Evolutionary conservation across 2,888 invertebrate genomes (phyloP).

Genomic region (Tenthredo distinguenda): DNA sequence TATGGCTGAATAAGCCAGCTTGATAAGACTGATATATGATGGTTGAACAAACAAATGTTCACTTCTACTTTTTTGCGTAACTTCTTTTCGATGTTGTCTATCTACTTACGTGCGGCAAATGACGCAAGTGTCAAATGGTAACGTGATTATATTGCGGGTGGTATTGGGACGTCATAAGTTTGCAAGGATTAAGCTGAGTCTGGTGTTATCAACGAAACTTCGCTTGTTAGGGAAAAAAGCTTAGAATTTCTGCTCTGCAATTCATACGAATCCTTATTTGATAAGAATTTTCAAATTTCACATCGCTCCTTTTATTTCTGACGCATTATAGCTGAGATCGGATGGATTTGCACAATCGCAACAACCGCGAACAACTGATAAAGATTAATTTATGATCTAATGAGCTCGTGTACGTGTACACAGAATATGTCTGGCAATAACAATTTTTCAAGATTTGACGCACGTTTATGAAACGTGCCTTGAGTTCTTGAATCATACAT

Average conservation of each 20-base stretch:
- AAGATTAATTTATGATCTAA: neutral
- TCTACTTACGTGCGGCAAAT: neutral
- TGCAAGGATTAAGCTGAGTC: constrained; percentile 1
- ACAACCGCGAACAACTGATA: neutral
- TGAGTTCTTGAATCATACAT: neutral
- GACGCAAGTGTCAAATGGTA: constrained; percentile 28
- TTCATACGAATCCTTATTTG: neutral
- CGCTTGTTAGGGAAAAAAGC: neutral
- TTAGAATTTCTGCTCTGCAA: neutral
- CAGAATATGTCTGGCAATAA: neutral
- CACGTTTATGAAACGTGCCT: neutral
- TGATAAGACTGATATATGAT: constrained; percentile 45
- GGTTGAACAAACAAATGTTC: neutral
- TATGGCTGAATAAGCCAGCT: neutral
- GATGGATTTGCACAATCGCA: neutral
- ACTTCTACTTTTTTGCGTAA: constrained; percentile 12
- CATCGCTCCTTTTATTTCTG: neutral
- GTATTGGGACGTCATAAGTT: neutral
- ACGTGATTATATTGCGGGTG: neutral
- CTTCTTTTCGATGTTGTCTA: constrained; percentile 7
- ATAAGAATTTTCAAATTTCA: neutral
- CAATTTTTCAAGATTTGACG: neutral
- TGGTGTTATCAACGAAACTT: constrained; percentile 6
- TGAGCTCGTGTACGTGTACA: neutral
- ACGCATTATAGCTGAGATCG: neutral